Conservation (phyloP, 2,888 invertebrate genomes). For the Diadromus collaris region DNA sequence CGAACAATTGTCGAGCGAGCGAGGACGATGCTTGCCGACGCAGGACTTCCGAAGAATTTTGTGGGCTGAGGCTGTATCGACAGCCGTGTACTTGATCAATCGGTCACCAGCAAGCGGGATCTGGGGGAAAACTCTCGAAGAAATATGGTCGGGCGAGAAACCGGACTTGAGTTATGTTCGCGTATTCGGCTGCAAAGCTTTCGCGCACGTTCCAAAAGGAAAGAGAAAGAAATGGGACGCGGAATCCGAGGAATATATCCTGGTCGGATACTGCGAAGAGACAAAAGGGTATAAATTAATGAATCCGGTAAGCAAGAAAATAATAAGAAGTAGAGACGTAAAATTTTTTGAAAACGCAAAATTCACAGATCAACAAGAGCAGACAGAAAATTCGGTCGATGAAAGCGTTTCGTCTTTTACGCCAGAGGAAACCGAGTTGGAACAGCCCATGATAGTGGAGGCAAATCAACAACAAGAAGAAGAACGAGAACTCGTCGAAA, state of each 20-base stretch:
- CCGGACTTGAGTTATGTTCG: slow-evolving; percentile 14
- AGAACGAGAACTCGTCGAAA: background rate
- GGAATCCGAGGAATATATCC: slow-evolving; percentile 10
- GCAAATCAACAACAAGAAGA: slow-evolving; percentile 1
- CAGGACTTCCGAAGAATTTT: background rate
- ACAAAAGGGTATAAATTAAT: slow-evolving; percentile 29
- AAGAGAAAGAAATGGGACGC: slow-evolving; percentile 26
- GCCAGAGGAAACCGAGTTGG: slow-evolving; percentile 7
- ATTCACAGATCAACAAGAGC: background rate
- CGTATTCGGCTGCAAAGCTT: slow-evolving; percentile 21
- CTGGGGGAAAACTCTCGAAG: slow-evolving; percentile 14
- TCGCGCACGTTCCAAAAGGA: slow-evolving; percentile 26
- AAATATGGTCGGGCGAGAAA: slow-evolving; percentile 17
- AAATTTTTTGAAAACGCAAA: slow-evolving; percentile 20
- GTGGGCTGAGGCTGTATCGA: slow-evolving; percentile 26
- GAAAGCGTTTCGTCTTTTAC: slow-evolving; percentile 4
- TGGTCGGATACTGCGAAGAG: slow-evolving; percentile 26
- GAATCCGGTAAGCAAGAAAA: slow-evolving; percentile 14
- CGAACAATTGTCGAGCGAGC: slow-evolving; percentile 23
- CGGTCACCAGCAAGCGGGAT: slow-evolving; percentile 11
- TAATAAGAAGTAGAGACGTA: background rate
- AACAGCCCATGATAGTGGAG: background rate
- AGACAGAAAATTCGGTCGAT: slow-evolving; percentile 1
- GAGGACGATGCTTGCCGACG: slow-evolving; percentile 7
- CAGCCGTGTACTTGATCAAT: background rate